Evolutionary conservation across 2,797 vertebrate species (phyloP), one percentile per base, ranked within the genome.

Genomic region (Scleropages formosus): DNA sequence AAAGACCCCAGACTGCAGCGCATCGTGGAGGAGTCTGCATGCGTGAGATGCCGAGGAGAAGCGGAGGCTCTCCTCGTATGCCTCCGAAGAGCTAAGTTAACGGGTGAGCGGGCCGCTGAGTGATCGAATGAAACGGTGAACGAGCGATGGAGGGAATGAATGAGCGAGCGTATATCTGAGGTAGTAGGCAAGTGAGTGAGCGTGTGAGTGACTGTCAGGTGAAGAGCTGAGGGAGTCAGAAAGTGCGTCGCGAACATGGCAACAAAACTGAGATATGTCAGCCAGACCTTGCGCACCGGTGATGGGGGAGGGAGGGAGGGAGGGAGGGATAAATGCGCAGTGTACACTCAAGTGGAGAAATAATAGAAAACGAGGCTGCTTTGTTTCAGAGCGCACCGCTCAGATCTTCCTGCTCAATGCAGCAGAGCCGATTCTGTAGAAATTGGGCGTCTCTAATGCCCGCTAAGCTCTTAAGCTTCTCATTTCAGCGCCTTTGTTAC

Each of bases 381-480:
- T 83, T 77, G 82, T 81, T 74, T 76, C 47, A 12, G 53, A 72
- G 78, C 60, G 7, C 59, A 13, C 65, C 58, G 58, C 78, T 80
- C 15, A 44, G 78, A 80, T 84, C 73, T 76, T 79, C 77, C 27
- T 24, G 75, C 76, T 59, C 63, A 77, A 51, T 24, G 22, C 79
- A 65, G 76, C 80, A 63, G 78, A 82, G 80, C 71, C 83, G 83
- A 89, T 89, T 85, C 84, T 80, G 79, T 83, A 83, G 85, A 84
- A 87, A 90, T 86, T 75, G 88, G 80, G 79, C 79, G 76, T 84
- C 84, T 88, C 85, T 87, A 84, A 89, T 73, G 75, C 82, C 61
- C 66, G 80, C 81, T 84, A 85, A 88, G 87, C 88, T 83, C 81
- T 88, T 91, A 90, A 93, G 85, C 88, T 87, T 87, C 88, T 90